These are phyloP conservation scores for Anthrax anthrax DNA, from an alignment of 2,888 invertebrate species.

Conservation along the genomic window DNA sequence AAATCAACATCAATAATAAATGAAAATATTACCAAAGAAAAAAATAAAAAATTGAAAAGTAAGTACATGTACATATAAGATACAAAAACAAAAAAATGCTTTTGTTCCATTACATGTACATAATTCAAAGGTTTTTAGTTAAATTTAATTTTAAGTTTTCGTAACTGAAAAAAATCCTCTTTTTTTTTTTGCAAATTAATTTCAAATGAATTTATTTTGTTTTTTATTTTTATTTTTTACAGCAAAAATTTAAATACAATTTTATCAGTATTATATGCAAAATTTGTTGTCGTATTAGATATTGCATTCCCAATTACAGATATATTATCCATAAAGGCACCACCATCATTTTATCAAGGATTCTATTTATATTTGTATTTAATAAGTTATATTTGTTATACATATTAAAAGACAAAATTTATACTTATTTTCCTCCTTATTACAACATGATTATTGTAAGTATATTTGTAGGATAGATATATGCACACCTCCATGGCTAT, in stretches of 20 bases:
- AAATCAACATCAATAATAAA: too few relatives aligned
- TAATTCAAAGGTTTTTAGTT: too few relatives aligned
- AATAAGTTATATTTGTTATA: constrained; percentile 50
- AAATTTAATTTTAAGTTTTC: background rate
- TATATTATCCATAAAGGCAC: constrained; percentile 56
- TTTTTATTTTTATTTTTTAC: background rate
- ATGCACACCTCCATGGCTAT: background rate
- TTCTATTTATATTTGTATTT: constrained; percentile 63
- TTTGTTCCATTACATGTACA: too few relatives aligned
- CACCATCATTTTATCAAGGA: constrained; percentile 43
- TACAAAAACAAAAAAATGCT: too few relatives aligned
- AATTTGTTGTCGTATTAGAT: constrained; percentile 61
- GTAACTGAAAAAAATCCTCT: too few relatives aligned
- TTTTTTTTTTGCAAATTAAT: too few relatives aligned
- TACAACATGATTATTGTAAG: constrained; percentile 28
- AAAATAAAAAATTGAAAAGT: too few relatives aligned
- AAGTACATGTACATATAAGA: too few relatives aligned
- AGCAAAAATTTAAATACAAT: constrained; percentile 50
- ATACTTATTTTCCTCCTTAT: constrained; percentile 29
- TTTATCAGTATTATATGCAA: constrained; percentile 62
- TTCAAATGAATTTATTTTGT: background rate
- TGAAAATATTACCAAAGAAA: too few relatives aligned
- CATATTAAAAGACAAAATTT: constrained; percentile 43
- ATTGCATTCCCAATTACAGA: constrained; percentile 68
- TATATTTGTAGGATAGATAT: background rate